These are phyloP conservation scores for Colostygia pectinataria DNA, from an alignment of 2,888 invertebrate genomes.

Conservation along the genomic window DNA sequence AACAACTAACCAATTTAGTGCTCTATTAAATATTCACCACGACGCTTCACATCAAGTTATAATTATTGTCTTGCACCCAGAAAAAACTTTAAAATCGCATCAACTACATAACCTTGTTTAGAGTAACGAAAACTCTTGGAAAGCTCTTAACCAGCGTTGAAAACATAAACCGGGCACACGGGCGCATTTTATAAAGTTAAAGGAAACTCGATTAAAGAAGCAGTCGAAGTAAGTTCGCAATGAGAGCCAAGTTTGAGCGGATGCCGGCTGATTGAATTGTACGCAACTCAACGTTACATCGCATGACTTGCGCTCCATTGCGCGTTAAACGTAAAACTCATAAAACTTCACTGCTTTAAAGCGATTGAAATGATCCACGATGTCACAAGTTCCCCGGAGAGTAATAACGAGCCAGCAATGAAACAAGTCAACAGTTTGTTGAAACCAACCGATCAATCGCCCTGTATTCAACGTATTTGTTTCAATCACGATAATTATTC, in stretches of 20 bases:
- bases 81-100: conserved; percentile 45
- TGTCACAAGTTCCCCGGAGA: conserved; percentile 10
- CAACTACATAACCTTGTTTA: conserved; percentile 58
- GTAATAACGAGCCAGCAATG: neutral
- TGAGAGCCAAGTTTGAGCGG: conserved; percentile 57
- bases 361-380: conserved; percentile 17
- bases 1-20: no score
- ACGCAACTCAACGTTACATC: conserved; percentile 42
- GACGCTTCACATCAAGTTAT: conserved; percentile 15
- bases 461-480: no score
- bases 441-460: no score
- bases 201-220: conserved; percentile 71
- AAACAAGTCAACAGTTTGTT: neutral
- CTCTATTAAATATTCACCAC: no score
- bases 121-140: conserved; percentile 64
- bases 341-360: conserved; percentile 24
- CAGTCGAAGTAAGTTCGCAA: conserved; percentile 65
- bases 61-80: conserved; percentile 15
- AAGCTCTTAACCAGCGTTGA: conserved; percentile 70
- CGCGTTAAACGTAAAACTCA: conserved; percentile 28
- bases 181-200: conserved; percentile 75
- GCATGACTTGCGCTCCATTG: conserved; percentile 32
- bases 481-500: no score
- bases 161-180: conserved; percentile 73
- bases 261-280: conserved; percentile 59